Evolutionary conservation across 2,888 invertebrate genomes (phyloP).

Genomic region (Podotricha telesiphe): DNA sequence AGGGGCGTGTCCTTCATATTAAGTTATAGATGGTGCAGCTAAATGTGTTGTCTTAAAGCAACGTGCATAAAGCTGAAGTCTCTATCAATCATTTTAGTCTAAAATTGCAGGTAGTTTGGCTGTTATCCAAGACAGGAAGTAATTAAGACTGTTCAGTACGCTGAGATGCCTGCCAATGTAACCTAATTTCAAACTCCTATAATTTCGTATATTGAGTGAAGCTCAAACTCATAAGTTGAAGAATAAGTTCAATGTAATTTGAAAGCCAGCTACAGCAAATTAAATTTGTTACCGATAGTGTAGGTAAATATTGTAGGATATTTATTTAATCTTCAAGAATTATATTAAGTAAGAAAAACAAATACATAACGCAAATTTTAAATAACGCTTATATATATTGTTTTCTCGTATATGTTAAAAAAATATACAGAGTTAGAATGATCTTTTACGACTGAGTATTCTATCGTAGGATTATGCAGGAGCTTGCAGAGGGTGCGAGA

Average conservation of each 20-base stretch:
- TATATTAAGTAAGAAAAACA: too few species aligned
- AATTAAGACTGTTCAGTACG: constrained; percentile 14
- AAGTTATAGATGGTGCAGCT: background rate
- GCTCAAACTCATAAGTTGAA: too few species aligned
- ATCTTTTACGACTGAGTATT: too few species aligned
- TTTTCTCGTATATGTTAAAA: too few species aligned
- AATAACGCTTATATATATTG: too few species aligned
- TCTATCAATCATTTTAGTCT: constrained; percentile 1
- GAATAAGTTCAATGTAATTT: constrained; percentile 7
- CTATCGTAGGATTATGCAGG: too few species aligned
- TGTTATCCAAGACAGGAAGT: constrained; percentile 20
- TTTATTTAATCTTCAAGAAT: too few species aligned
- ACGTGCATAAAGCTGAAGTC: constrained; percentile 6
- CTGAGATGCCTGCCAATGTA: constrained; percentile 10
- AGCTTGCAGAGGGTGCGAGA: too few species aligned
- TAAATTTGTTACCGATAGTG: too few species aligned
- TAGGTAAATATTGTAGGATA: too few species aligned
- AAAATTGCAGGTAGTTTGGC: constrained; percentile 19
- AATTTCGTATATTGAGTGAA: constrained; percentile 10
- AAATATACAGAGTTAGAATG: too few species aligned
- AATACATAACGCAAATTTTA: too few species aligned
- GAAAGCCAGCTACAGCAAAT: background rate
- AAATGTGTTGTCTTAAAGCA: background rate
- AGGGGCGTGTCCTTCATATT: constrained; percentile 19
- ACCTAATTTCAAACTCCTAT: constrained; percentile 25